Evolutionary conservation across 1,140 invertebrate species (phyloP).

Genomic region (Piezodorus guildinii): DNA sequence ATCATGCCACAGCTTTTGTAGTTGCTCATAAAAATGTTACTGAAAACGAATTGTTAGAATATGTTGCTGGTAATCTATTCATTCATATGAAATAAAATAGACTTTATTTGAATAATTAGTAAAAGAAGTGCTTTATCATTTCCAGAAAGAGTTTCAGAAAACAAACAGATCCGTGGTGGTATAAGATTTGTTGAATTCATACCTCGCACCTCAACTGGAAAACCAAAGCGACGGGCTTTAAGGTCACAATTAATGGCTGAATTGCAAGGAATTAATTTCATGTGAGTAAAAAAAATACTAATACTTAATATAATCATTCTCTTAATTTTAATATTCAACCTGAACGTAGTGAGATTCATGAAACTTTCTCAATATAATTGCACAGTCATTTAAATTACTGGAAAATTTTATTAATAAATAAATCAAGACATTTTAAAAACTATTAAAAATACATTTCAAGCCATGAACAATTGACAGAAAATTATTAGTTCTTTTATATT

Average conservation of each 20-base stretch:
- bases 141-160: conserved; percentile 39
- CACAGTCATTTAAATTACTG: too few relatives aligned
- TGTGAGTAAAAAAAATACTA: not conserved
- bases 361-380: too few relatives aligned
- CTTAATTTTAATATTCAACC: too few relatives aligned
- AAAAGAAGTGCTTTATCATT: conserved; percentile 15
- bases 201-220: conserved; percentile 54
- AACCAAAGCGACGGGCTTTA: conserved; percentile 31
- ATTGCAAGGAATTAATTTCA: conserved; percentile 15
- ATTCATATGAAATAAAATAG: conserved; percentile 28
- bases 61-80: conserved; percentile 35
- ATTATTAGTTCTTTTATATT: too few relatives aligned
- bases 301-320: not conserved
- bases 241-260: conserved; percentile 19
- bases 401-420: too few relatives aligned
- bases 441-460: too few relatives aligned
- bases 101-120: not conserved
- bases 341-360: too few relatives aligned
- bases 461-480: too few relatives aligned
- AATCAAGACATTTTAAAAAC: too few relatives aligned
- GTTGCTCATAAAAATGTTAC: conserved; percentile 40
- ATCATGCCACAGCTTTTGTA: conserved; percentile 49
- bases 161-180: conserved; percentile 48
- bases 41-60: conserved; percentile 41
- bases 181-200: conserved; percentile 51